Base-by-base conservation (phyloP, 1,140 invertebrate genomes). In the Psilanteris sp. region DNA sequence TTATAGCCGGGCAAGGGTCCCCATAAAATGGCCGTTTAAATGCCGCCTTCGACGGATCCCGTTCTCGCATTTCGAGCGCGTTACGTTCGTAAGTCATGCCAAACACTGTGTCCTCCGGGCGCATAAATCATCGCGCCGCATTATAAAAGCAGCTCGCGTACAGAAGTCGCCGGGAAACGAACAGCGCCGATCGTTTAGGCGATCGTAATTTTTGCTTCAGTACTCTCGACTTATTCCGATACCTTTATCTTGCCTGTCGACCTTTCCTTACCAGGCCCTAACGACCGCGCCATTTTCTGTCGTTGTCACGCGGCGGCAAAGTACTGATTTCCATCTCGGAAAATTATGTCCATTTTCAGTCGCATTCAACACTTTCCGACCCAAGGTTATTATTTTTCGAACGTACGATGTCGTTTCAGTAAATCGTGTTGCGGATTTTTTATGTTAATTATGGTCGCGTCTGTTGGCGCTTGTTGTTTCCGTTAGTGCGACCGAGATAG, bases 131-230 rank as follows among this genome's bases (percentile, higher is more conserved):
- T 55, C 52, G 71, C 66, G 36, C 46, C 77, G 59, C 74, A 79
- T 80, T 84, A 78, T 78, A 77, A 41, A 81, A 74, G 50, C 80
- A 37, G 18, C 43, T 82, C 77, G 74, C 77, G 72, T 78, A 77
- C 67, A 50, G 52, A 67, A 71, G 62, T 79, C 54, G 3, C 50
- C 31, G 31, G 39, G 26, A 52, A 68, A 62, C 43, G 52, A 44
- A 44, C 26, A 61, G 37, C 59, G 43, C 27, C 64, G 62, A 52
- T 46, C 70, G 80, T 74, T 79, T 81, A 80, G 48, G 43, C 43
- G 43, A 36, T 54, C 78, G 72, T 81, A 79, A 82, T 82, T 83
- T 81, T 72, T 79, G 59, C 78, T 81, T 83, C 78, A 75, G 44
- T 73, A 54, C 57, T 72, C 48, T 46, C 43, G 22, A 57, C 59